These are phyloP conservation scores for Actinostola sp. DNA, from an alignment of 92 coral and sea anemone species.

Conservation along the genomic window DNA sequence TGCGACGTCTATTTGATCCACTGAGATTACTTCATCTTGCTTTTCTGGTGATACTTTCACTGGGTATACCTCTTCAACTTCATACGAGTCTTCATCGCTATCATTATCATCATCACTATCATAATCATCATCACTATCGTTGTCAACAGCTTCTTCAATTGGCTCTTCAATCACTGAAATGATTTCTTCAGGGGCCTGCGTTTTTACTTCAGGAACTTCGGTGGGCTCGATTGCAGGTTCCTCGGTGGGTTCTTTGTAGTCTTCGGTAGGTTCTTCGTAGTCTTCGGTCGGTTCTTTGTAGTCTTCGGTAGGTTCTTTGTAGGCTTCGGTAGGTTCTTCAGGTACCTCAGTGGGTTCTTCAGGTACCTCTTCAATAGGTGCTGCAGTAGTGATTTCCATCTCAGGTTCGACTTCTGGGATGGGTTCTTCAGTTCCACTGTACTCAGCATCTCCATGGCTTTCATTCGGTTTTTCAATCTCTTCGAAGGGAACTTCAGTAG, in stretches of 20 bases:
- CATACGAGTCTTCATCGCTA: neutral
- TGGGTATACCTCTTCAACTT: neutral
- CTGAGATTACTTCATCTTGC: slow-evolving; percentile 1
- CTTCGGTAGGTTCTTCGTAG: neutral
- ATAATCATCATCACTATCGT: slow-evolving; percentile 11
- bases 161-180: neutral
- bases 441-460: too few species aligned
- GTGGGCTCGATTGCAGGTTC: neutral
- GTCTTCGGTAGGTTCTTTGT: neutral
- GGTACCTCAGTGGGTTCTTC: neutral
- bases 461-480: too few species aligned
- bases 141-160: neutral
- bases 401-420: too few species aligned
- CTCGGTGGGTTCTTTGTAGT: neutral
- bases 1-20: slow-evolving; percentile 16
- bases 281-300: neutral
- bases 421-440: neutral
- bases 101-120: slow-evolving; percentile 11
- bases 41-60: neutral
- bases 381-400: too few species aligned
- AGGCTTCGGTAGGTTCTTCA: neutral
- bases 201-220: neutral
- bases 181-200: slow-evolving; percentile 1
- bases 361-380: too few species aligned
- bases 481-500: too few species aligned